These are phyloP conservation scores for Parauchenoglanis punctatus DNA, from an alignment of 2,797 vertebrate species.

Conservation along the genomic window DNA sequence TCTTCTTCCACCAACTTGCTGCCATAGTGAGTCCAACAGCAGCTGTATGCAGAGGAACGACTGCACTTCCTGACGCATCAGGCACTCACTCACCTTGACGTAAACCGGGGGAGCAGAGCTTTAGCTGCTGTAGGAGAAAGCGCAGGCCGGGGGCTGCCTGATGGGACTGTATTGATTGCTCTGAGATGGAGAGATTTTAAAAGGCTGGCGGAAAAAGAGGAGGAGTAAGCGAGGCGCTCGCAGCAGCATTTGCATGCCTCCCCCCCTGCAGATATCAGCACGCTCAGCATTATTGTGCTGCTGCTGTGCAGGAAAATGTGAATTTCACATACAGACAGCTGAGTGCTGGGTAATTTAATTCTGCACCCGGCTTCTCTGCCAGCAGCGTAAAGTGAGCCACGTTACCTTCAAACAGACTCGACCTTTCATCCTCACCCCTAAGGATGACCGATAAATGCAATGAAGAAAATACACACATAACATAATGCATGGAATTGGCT, in stretches of 20 bases:
- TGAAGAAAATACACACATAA: slow-evolving; percentile 46
- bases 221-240: slow-evolving; percentile 52
- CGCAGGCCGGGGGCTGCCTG: slow-evolving; percentile 69
- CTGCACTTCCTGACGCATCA: slow-evolving; percentile 73
- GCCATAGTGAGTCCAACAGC: slow-evolving; percentile 22
- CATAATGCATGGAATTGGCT: neutral
- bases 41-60: slow-evolving; percentile 31
- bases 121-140: slow-evolving; percentile 64
- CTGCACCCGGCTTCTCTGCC: slow-evolving; percentile 66
- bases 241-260: slow-evolving; percentile 55
- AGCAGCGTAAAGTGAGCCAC: slow-evolving; percentile 74
- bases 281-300: slow-evolving; percentile 80
- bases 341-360: slow-evolving; percentile 79
- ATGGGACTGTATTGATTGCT: slow-evolving; percentile 78
- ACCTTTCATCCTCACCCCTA: slow-evolving; percentile 56
- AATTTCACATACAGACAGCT: slow-evolving; percentile 78
- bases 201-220: slow-evolving; percentile 74
- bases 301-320: slow-evolving; percentile 76
- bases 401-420: slow-evolving; percentile 72
- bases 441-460: slow-evolving; percentile 66
- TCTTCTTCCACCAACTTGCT: neutral
- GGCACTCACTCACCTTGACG: slow-evolving; percentile 77
- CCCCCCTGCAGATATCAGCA: slow-evolving; percentile 72
- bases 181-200: slow-evolving; percentile 74
- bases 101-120: slow-evolving; percentile 65